Base-by-base conservation (phyloP, 1,140 invertebrate genomes). In the Pseudomyrmex flavicornis region DNA sequence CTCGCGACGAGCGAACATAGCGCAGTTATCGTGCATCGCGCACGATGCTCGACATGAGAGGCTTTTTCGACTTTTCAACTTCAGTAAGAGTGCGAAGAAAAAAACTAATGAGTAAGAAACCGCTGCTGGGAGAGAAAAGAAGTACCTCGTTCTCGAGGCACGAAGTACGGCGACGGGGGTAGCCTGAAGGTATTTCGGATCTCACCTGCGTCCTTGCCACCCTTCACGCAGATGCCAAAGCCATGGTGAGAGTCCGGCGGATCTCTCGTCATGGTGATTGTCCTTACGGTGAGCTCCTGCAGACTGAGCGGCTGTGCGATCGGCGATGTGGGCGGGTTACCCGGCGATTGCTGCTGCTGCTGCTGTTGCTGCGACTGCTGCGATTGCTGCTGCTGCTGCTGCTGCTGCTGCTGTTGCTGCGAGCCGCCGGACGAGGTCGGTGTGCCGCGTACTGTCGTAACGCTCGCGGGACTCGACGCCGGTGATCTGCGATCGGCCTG, bases 191-290 rank as follows among this genome's bases (percentile, higher is more conserved):
- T 89, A 88, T 74, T 89, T 82, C 88, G 87, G 87, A 85, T 89
- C 89, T 94, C 91, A 97, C 97, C 97, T 92, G 97, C 96, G 93
- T 98, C 97, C 94, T 97, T 97, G 69, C 97, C 97, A 89, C 97
- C 97, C 93, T 98, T 98, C 89, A 98, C 97, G 94, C 97, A 98
- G 85, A 98, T 98, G 73, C 97, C 97, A 93, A 98, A 98, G 70
- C 97, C 97, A 92, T 97, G 97, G 48, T 95, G 95, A 10, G 95
- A 95, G 89, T 97, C 97, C 63, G 96, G 96, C 7, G 96, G 96
- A 91, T 97, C 97, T 69, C 97, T 95, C 70, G 96, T 96, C 97
- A 98, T 98, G 90, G 96, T 97, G 90, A 98, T 96, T 79, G 97
- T 98, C 88, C 97, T 95, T 79, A 97, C 97, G 84, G 96, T 95